Conservation (phyloP, 2,797 vertebrate genomes). For the Phalanger gymnotis region DNA sequence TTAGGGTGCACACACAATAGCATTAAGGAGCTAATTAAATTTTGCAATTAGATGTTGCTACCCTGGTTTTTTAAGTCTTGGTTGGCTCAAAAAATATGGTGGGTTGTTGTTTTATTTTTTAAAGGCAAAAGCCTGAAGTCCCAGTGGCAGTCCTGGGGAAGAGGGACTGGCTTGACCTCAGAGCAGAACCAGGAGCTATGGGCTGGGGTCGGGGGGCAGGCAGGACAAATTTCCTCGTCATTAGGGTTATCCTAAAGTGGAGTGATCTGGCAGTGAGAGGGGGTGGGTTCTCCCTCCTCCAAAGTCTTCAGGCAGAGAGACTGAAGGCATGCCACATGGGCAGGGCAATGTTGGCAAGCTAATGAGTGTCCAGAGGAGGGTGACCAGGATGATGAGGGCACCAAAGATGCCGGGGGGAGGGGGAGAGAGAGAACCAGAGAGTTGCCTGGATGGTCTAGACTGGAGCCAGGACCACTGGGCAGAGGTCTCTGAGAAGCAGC, state of each 20-base stretch:
- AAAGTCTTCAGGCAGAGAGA: background rate
- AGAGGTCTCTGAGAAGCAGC: background rate
- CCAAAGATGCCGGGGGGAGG: background rate
- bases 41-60: background rate
- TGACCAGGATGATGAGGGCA: background rate
- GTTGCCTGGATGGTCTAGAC: background rate
- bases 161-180: background rate
- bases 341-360: background rate
- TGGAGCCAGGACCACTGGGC: background rate
- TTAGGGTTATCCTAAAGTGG: background rate
- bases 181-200: background rate
- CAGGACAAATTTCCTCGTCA: background rate
- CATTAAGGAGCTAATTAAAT: background rate
- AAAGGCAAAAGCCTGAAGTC: background rate
- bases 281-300: background rate
- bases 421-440: background rate
- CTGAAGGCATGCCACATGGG: background rate
- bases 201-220: background rate
- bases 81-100: background rate
- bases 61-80: background rate
- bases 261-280: background rate
- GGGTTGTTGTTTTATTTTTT: background rate
- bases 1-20: background rate
- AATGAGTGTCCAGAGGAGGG: background rate
- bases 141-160: background rate